Evolutionary conservation across 2,113 vertebrate genomes (phyloP).

Genomic region (Tachuris rubrigastra): DNA sequence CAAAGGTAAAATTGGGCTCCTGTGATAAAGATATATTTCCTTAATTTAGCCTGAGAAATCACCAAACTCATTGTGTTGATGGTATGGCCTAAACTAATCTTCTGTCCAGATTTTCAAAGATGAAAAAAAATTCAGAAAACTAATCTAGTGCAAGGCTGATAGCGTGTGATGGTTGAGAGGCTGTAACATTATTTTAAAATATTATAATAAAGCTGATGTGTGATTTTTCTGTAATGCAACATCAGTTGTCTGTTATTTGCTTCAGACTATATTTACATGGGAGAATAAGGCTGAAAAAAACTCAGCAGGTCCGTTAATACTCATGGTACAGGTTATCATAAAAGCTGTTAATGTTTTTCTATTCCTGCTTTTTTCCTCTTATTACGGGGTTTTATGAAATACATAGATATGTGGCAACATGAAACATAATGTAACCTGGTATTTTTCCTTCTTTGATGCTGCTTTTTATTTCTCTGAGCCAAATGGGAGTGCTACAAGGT

Average conservation of each 20-base stretch:
- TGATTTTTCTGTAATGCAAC: conserved; percentile 15
- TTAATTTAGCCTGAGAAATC: conserved; percentile 50
- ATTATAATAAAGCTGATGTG: conserved; percentile 41
- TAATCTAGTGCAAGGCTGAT: conserved; percentile 45
- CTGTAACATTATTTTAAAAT: conserved; percentile 45
- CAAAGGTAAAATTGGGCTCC: conserved; percentile 33
- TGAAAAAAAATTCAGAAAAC: conserved; percentile 47
- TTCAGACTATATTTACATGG: neutral
- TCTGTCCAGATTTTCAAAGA: conserved; percentile 6
- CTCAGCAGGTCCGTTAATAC: conserved; percentile 5
- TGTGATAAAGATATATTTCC: neutral
- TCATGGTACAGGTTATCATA: conserved; percentile 10
- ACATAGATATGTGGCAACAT: neutral
- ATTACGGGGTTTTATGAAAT: conserved; percentile 14
- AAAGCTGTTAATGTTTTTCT: conserved; percentile 6
- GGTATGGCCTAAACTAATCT: conserved; percentile 54
- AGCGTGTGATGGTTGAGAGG: conserved; percentile 16
- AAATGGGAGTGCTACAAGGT: neutral
- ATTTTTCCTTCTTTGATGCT: conserved; percentile 12
- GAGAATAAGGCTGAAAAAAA: conserved; percentile 8
- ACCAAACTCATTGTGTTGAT: conserved; percentile 31
- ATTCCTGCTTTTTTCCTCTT: neutral
- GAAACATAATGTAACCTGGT: neutral
- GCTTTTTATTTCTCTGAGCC: conserved; percentile 1
- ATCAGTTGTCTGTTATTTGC: conserved; percentile 40